A percentile compares a stretch with the other conserved stretches of the same genome.
Evolutionary conservation across 1,140 invertebrate genomes (phyloP).

Genomic region (Bicyclus anynana): DNA sequence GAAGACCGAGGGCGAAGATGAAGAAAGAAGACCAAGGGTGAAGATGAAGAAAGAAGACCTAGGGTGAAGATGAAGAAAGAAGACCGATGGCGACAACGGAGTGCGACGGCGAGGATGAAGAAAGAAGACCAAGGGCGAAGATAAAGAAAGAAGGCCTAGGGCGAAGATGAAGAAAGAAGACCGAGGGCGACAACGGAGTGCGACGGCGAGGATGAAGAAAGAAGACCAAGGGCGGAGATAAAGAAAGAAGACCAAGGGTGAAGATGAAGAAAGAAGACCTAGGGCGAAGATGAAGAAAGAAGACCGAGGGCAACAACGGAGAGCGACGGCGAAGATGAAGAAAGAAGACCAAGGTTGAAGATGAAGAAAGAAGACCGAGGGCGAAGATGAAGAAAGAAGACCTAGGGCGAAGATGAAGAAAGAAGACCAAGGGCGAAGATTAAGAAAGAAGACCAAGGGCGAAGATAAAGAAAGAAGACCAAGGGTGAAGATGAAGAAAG

Average conservation of each 20-base stretch:
- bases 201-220: conserved; percentile 8
- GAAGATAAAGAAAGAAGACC: conserved; percentile 16
- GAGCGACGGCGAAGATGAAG: background rate
- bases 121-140: too few species aligned
- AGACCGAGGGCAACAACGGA: conserved; percentile 12
- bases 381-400: background rate
- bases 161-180: conserved; percentile 11
- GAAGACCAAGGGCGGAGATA: conserved; percentile 8
- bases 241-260: background rate
- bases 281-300: conserved; percentile 17
- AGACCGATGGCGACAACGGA: background rate
- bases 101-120: too few species aligned
- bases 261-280: conserved; percentile 10
- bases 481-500: too few species aligned
- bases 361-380: conserved; percentile 18
- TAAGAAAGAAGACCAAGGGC: conserved; percentile 6
- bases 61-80: background rate
- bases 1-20: too few species aligned
- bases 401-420: background rate
- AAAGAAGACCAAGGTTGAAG: conserved; percentile 5
- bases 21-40: background rate
- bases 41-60: background rate
- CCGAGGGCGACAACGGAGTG: too few species aligned
- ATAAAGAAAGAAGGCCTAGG: conserved; percentile 9
- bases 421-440: too few species aligned